Conservation (phyloP, 2,113 vertebrate species). For the Otus sunia region DNA sequence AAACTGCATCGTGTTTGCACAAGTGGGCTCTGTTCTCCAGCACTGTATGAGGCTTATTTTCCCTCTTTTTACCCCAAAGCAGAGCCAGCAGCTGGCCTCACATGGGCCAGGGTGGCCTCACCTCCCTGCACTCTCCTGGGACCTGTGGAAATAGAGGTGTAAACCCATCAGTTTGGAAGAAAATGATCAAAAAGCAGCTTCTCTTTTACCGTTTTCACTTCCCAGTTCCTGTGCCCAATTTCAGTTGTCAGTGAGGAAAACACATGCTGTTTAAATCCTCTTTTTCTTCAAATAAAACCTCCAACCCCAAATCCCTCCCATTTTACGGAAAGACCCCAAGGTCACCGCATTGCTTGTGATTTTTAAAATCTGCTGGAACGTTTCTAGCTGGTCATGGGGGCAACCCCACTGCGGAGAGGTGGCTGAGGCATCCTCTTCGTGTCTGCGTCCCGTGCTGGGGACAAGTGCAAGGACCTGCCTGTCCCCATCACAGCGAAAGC, state of each 20-base stretch:
- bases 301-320: neutral
- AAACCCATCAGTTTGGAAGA: neutral
- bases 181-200: neutral
- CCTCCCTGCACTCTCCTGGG: neutral
- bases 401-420: rapidly evolving
- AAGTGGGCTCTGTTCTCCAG: neutral
- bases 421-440: neutral
- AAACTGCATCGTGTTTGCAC: neutral
- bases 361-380: neutral
- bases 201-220: neutral
- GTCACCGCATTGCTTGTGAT: neutral
- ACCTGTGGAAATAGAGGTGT: neutral
- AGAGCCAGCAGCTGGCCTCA: neutral
- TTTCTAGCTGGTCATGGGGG: neutral
- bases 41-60: neutral
- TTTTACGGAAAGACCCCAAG: too few relatives aligned
- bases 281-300: neutral
- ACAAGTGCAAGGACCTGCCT: neutral
- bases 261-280: neutral
- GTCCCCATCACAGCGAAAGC: rapidly evolving
- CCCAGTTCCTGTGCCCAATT: rapidly evolving
- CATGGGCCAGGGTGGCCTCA: neutral
- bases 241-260: neutral
- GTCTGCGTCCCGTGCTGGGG: rapidly evolving
- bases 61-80: neutral